Percentiles rank a stretch among this genome's conserved stretches.
These are phyloP conservation scores for Chaitophorus viminalis DNA, from an alignment of 2,888 invertebrate genomes.

Conservation along the genomic window DNA sequence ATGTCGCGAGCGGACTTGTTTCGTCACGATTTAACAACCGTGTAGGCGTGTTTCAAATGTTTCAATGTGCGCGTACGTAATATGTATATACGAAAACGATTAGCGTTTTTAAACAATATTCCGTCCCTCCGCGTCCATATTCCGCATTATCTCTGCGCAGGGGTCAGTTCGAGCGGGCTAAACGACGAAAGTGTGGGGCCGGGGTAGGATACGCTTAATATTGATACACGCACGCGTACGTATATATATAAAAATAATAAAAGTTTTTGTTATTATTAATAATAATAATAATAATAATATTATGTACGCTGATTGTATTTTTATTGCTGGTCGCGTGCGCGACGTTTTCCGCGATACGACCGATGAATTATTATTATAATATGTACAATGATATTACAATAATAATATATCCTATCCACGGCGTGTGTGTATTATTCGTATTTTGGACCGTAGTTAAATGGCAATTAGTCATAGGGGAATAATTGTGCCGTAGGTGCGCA, in stretches of 20 bases:
- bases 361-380: background rate
- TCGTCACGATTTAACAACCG: slow-evolving; percentile 48
- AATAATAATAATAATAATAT: background rate
- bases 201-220: background rate
- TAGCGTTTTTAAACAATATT: background rate
- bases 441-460: slow-evolving; percentile 44
- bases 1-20: background rate
- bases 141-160: background rate
- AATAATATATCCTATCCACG: background rate
- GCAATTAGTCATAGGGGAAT: slow-evolving; percentile 48
- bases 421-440: background rate
- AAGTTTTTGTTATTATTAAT: background rate
- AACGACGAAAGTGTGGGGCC: background rate
- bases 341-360: background rate
- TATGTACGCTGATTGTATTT: slow-evolving; percentile 23
- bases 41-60: slow-evolving; percentile 30
- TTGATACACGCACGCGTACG: background rate
- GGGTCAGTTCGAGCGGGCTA: slow-evolving; percentile 26
- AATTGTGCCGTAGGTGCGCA: background rate
- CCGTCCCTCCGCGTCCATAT: background rate
- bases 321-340: slow-evolving; percentile 51
- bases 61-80: too few relatives aligned
- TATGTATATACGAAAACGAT: slow-evolving; percentile 25
- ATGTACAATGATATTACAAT: background rate
- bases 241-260: too few relatives aligned